These are phyloP conservation scores for Anarrhichthys ocellatus DNA, from an alignment of 2,113 vertebrate species.

Conservation along the genomic window DNA sequence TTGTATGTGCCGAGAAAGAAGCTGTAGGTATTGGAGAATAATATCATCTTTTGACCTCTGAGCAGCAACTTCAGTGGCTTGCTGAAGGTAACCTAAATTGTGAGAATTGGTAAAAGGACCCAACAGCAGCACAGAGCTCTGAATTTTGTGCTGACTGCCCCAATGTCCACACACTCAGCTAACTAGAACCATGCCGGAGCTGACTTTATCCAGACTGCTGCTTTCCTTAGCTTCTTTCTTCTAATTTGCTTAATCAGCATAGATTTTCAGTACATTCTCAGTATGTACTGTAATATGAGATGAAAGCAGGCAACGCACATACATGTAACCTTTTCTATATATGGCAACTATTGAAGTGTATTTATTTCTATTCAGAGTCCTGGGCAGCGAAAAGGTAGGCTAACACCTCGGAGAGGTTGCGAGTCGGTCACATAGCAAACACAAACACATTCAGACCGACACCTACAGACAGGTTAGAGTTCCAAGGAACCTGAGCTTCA, in stretches of 20 bases:
- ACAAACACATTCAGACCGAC: neutral
- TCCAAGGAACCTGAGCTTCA: neutral
- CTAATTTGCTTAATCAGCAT: slow-evolving; percentile 15
- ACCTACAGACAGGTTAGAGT: neutral
- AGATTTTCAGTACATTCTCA: neutral
- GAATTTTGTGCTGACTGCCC: slow-evolving; percentile 34
- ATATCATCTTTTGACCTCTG: neutral
- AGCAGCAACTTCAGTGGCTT: neutral
- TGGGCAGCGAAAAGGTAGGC: neutral
- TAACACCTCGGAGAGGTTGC: neutral
- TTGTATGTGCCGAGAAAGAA: slow-evolving; percentile 97
- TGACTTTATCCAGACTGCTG: slow-evolving; percentile 20
- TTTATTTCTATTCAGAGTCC: neutral
- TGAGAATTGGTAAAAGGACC: neutral
- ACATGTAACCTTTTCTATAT: neutral
- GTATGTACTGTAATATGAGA: neutral
- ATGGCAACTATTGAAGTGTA: neutral
- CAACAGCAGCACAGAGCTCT: slow-evolving; percentile 7
- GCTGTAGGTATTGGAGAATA: slow-evolving; percentile 72
- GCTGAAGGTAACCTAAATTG: neutral
- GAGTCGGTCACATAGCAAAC: neutral
- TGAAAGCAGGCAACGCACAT: slow-evolving; percentile 1
- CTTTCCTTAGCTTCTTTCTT: slow-evolving; percentile 4
- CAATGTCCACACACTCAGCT: neutral
- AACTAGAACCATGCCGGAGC: slow-evolving; percentile 21